Evolutionary conservation across 2,113 vertebrate genomes (phyloP).

Genomic region (Todiramphus saurophagus): DNA sequence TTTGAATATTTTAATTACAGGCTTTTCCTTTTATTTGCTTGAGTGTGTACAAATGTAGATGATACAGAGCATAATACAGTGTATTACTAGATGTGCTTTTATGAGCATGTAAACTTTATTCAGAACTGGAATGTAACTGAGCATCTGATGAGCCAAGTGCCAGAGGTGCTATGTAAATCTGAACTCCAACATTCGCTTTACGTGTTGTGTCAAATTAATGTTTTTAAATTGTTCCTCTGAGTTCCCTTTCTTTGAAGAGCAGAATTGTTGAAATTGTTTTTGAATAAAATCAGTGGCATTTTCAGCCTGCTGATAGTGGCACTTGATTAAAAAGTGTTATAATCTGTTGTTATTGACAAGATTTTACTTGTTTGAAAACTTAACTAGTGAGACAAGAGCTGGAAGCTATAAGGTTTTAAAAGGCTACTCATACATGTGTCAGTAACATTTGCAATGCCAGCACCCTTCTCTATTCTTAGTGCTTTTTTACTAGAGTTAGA

Average conservation of each 20-base stretch:
- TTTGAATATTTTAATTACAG: not conserved
- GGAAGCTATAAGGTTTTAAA: not conserved
- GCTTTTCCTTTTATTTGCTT: not conserved
- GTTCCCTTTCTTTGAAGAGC: not conserved
- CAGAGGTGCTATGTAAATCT: not conserved
- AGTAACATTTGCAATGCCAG: slow-evolving; percentile 32
- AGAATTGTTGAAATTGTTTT: not conserved
- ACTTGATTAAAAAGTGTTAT: not conserved
- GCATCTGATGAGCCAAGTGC: not conserved
- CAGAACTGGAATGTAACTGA: not conserved
- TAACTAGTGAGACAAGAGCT: not conserved
- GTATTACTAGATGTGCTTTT: not conserved
- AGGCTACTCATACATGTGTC: slow-evolving; percentile 10
- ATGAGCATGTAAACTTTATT: not conserved
- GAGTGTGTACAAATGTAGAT: not conserved
- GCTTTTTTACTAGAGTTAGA: slow-evolving; percentile 51
- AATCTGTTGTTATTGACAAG: not conserved
- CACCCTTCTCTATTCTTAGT: slow-evolving; percentile 30
- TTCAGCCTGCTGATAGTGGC: not conserved
- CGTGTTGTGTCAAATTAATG: not conserved
- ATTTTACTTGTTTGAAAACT: not conserved
- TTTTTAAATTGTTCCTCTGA: not conserved
- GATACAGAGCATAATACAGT: not conserved
- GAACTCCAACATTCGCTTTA: rapidly evolving
- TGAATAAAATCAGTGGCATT: not conserved